Base-by-base conservation (phyloP, 2,888 invertebrate genomes). In the Deilephila elpenor region DNA sequence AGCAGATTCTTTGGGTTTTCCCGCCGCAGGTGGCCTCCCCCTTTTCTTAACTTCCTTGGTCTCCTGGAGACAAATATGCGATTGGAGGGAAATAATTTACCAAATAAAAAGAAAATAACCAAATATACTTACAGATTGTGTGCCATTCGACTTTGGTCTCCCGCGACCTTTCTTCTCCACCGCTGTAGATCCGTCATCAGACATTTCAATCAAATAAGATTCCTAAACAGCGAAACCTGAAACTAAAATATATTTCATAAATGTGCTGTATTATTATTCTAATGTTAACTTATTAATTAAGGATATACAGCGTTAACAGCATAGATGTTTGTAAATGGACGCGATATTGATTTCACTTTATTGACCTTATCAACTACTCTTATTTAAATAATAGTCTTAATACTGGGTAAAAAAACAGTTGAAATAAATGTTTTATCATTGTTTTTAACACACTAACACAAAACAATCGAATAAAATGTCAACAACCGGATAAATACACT, bases 111-210 rank as follows among this genome's bases (percentile, higher is more conserved):
- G 64, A 11, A n/a, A 25, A 59, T 25, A 61, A 51, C 25, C 2
- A 32, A 44, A 60, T 59, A 61, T 29, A 71, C 90, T 84, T 72
- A 93, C 93, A 72, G 91, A 82, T 87, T 90, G 93, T 84, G 95
- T 95, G 84, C 95, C 95, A 89, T 95, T 95, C 20, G 95, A 77
- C 88, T 95, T 95, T 53, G 95, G 92, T 87, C 94, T 92, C 76
- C 95, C 95, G 79, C 95, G 91, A 77, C 95, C 95, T 84, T 95
- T 95, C 90, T 95, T 95, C 89, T 95, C 95, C 73, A 95, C 95
- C 75, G 87, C 89, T 78, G 94, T 92, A 82, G 94, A 91, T 74
- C 95, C 95, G 85, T 95, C 95, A 89, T 95, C 95, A 89, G 95
- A 95, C 95, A 95, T 95, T 86, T 86, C 85, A 78, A 77, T 80